These are phyloP conservation scores for fruit fly (Drosophila melanogaster) DNA, from an alignment of 1,140 invertebrate species.

Conservation along the genomic window Release_6_plus_ISO1_MT NT_033779.5:16470001-16470500, in stretches of 20 bases:
- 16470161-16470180: constrained; percentile 37
- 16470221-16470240: constrained; percentile 17
- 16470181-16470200: constrained; percentile 69
- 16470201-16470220: constrained; percentile 53
- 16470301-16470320: constrained; percentile 53
- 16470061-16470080: constrained; percentile 13
- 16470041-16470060: background rate
- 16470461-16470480: constrained; percentile 56
- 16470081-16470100: constrained; percentile 34
- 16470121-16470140: constrained; percentile 77
- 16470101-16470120: constrained; percentile 69
- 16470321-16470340: constrained; percentile 61
- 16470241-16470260: background rate
- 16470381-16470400: constrained; percentile 69
- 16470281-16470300: constrained; percentile 22
- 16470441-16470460: constrained; percentile 72
- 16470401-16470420: constrained; percentile 83
- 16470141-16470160: constrained; percentile 50
- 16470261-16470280: background rate
- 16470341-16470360: constrained; percentile 11
- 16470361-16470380: constrained; percentile 23
- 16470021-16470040: background rate
- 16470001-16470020: background rate
- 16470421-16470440: constrained; percentile 62
- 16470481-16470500: constrained; percentile 57